Conservation (phyloP, 2,888 invertebrate species). For the Meteorus cinctellus region DNA sequence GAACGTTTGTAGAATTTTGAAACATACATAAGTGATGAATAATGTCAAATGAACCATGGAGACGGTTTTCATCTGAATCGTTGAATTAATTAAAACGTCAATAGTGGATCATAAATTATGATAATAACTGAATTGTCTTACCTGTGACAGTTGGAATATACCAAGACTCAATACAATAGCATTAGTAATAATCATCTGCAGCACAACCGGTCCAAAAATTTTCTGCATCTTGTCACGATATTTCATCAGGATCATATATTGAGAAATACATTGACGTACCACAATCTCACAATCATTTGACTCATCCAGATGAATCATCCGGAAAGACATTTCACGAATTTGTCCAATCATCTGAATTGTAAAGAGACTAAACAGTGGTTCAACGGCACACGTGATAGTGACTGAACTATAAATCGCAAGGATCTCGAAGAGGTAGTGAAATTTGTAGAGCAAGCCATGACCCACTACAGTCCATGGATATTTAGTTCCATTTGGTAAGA, state of each 20-base stretch:
- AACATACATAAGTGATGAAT: conserved; percentile 30
- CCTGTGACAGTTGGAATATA: conserved; percentile 44
- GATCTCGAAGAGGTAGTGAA: conserved; percentile 40
- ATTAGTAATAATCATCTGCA: conserved; percentile 40
- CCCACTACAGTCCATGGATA: conserved; percentile 44
- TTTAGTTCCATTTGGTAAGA: conserved; percentile 47
- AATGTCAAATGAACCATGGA: conserved; percentile 30
- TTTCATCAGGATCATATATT: conserved; percentile 35
- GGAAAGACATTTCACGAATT: conserved; percentile 40
- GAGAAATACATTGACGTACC: conserved; percentile 38
- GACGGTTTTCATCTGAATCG: conserved; percentile 16
- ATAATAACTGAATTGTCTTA: background rate
- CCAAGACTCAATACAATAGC: conserved; percentile 42
- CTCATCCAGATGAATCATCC: conserved; percentile 26
- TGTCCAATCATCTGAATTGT: conserved; percentile 48
- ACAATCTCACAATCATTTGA: conserved; percentile 24
- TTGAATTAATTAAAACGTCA: background rate
- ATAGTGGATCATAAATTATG: background rate
- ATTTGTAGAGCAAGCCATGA: conserved; percentile 38
- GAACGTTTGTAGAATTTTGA: conserved; percentile 45
- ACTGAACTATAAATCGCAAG: background rate
- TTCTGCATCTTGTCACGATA: conserved; percentile 42
- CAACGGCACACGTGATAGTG: conserved; percentile 25
- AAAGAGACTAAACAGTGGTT: conserved; percentile 48
- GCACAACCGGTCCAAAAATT: conserved; percentile 45